A percentile compares a stretch with the other conserved stretches of the same genome.
These are phyloP conservation scores for Myzus persicae DNA, from an alignment of 1,140 invertebrate genomes.

Conservation along the genomic window DNA sequence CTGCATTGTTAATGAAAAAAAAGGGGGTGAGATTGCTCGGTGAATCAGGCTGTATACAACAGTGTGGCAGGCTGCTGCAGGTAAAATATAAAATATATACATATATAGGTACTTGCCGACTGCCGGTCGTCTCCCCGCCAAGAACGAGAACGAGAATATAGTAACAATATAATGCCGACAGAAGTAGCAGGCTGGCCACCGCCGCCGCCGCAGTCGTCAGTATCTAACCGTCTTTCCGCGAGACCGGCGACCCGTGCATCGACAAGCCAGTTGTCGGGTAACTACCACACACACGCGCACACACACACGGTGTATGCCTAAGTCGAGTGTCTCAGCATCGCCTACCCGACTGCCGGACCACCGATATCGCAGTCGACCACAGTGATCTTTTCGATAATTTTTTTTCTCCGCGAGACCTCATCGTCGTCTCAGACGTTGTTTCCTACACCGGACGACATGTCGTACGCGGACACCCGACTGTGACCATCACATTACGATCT, in stretches of 20 bases:
- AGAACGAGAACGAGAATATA: constrained; percentile 10
- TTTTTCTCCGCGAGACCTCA: not conserved
- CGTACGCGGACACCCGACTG: no score
- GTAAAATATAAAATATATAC: not conserved
- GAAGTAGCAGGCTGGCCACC: not conserved
- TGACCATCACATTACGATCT: not conserved
- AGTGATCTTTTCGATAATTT: not conserved
- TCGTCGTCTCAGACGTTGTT: not conserved
- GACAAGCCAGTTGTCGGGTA: not conserved
- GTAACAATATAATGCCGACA: not conserved
- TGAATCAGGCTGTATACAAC: not conserved
- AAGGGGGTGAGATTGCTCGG: no score
- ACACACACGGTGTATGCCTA: not conserved
- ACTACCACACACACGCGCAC: not conserved
- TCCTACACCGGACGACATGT: not conserved
- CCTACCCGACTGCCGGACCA: not conserved
- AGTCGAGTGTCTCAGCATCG: not conserved
- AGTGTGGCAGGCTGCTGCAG: not conserved
- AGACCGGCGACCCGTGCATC: not conserved
- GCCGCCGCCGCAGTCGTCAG: not conserved
- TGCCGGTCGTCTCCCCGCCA: not conserved
- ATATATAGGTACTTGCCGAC: not conserved
- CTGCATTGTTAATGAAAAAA: no score
- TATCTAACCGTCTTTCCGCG: constrained; percentile 14
- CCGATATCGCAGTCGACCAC: not conserved